Evolutionary conservation across 2,888 invertebrate genomes (phyloP).

Genomic region (Thera britannica): DNA sequence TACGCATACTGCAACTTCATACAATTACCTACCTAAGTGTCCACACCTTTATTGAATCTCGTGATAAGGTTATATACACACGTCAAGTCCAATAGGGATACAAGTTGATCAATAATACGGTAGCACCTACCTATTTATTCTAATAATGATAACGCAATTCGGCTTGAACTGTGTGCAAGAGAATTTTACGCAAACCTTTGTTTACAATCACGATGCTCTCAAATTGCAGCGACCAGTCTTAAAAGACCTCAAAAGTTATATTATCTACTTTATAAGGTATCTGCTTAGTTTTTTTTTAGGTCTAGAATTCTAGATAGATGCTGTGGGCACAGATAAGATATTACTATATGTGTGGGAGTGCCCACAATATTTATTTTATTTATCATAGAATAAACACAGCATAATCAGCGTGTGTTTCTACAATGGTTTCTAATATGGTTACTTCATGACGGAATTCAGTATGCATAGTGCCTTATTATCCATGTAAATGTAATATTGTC

Average conservation of each 20-base stretch:
- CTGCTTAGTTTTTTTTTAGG: no score
- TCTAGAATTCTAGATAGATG: no score
- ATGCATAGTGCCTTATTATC: no score
- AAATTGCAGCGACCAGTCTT: neutral
- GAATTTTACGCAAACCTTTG: conserved; percentile 5
- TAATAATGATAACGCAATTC: conserved; percentile 11
- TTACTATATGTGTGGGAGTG: no score
- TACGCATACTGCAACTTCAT: neutral
- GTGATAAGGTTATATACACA: neutral
- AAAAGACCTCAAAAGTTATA: neutral
- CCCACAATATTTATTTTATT: no score
- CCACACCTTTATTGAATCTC: conserved; percentile 1
- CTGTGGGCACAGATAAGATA: no score
- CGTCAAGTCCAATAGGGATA: neutral
- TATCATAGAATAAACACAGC: no score
- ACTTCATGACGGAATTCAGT: no score
- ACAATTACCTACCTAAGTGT: neutral
- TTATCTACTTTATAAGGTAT: no score
- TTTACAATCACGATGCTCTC: conserved; percentile 1
- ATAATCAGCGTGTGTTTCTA: no score
- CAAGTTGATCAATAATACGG: conserved; percentile 2
- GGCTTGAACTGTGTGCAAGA: conserved; percentile 2
- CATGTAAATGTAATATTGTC: no score
- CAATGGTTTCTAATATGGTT: no score
- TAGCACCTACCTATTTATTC: neutral